A percentile compares a stretch with the other conserved stretches of the same genome.
Evolutionary conservation across 2,113 vertebrate species (phyloP).

Genomic region (Leptobrachium leishanense): DNA sequence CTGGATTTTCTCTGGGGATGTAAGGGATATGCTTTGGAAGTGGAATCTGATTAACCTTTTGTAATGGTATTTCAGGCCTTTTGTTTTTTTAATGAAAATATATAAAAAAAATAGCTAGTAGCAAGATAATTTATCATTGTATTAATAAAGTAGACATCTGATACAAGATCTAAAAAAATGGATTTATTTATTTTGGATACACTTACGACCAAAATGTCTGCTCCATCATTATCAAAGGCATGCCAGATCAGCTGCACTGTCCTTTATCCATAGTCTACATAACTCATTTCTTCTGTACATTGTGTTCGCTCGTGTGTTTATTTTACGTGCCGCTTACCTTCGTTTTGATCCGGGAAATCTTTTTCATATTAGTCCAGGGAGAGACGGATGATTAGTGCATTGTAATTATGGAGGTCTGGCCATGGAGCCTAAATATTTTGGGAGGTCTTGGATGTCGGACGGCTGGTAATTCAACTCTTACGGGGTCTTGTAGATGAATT

Average conservation of each 20-base stretch:
- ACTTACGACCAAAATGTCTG: background rate
- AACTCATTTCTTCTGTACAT: background rate
- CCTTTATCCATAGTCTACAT: background rate
- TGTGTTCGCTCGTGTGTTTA: conserved; percentile 5
- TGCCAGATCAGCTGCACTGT: background rate
- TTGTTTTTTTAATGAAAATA: conserved; percentile 11
- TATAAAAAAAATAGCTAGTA: conserved; percentile 22
- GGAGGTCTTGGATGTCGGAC: background rate
- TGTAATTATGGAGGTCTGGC: background rate
- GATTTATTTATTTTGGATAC: background rate
- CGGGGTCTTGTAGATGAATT: background rate
- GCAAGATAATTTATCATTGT: conserved; percentile 28
- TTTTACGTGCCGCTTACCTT: background rate
- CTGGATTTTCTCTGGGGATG: conserved; percentile 4
- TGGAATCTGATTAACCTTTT: conserved; percentile 13
- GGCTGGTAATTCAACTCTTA: background rate
- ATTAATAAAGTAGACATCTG: background rate
- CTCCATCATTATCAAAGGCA: conserved; percentile 8
- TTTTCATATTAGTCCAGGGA: background rate
- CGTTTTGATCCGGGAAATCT: background rate
- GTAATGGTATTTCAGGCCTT: conserved; percentile 12
- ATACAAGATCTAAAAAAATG: background rate
- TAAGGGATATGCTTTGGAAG: conserved; percentile 12
- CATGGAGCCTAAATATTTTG: background rate
- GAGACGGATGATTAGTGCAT: background rate